These are phyloP conservation scores for Habroteleia sp. DNA, from an alignment of 2,888 invertebrate species.

Conservation along the genomic window DNA sequence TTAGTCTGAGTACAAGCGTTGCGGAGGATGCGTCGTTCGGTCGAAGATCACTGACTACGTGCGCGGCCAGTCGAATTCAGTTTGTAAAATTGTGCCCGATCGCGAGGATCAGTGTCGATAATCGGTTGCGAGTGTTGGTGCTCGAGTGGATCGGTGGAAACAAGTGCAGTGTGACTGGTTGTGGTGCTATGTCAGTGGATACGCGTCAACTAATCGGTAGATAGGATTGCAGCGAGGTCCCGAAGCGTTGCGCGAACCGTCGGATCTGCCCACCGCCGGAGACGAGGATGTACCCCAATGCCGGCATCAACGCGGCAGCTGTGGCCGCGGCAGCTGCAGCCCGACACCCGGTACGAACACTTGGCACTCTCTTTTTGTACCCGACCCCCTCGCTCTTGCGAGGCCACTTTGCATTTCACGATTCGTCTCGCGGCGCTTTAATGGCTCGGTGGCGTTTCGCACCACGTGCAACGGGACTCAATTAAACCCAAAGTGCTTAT, in stretches of 20 bases:
- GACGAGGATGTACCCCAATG: slow-evolving; percentile 65
- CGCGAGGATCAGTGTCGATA: neutral
- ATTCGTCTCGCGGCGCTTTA: too few species aligned
- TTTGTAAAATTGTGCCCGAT: neutral
- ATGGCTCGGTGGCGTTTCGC: too few species aligned
- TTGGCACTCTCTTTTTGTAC: too few species aligned
- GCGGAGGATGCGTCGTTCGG: slow-evolving; percentile 25
- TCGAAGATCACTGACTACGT: slow-evolving; percentile 2
- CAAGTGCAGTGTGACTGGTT: slow-evolving; percentile 37
- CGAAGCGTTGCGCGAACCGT: slow-evolving; percentile 24
- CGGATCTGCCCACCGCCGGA: slow-evolving; percentile 3
- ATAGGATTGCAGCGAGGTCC: slow-evolving; percentile 40
- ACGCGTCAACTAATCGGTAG: slow-evolving; percentile 24
- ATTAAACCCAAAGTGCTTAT: too few species aligned
- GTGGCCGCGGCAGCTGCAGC: slow-evolving; percentile 80
- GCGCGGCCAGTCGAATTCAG: neutral
- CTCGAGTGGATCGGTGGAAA: slow-evolving; percentile 1
- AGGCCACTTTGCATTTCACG: too few species aligned
- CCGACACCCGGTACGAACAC: slow-evolving; percentile 77
- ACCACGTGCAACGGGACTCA: too few species aligned
- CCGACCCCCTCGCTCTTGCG: too few species aligned
- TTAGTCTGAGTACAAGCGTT: slow-evolving; percentile 39
- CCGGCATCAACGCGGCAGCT: slow-evolving; percentile 80
- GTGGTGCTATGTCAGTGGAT: slow-evolving; percentile 55
- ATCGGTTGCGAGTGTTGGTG: neutral